phyloP scores from a whole-genome alignment of 2,888 invertebrate genomes.

The Lithophane semibrunnea region DNA sequence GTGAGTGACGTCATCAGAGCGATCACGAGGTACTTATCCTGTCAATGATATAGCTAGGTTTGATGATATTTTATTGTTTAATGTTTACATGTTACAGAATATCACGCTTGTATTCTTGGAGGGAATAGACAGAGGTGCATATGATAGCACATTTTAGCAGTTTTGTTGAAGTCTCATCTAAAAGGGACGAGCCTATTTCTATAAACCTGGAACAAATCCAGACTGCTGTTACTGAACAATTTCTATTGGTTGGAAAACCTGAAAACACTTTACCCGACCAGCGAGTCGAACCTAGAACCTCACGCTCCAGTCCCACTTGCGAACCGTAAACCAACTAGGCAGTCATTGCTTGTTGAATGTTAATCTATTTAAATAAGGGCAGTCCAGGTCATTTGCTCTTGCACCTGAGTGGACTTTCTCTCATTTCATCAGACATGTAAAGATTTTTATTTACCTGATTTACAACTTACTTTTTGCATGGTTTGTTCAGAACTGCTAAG shows the following conservation, averaged over 20 bases:
- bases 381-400: slow-evolving; percentile 13
- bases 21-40: slow-evolving; percentile 10
- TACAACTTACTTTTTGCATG: not conserved
- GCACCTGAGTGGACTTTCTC: not conserved
- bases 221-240: not conserved
- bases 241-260: not conserved
- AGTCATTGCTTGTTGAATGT: slow-evolving; percentile 1
- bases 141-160: not conserved
- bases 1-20: slow-evolving; percentile 35
- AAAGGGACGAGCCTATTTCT: not conserved
- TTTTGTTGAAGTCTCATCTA: not conserved
- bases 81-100: not conserved
- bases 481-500: not conserved
- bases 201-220: not conserved
- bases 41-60: slow-evolving; percentile 22
- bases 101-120: not conserved
- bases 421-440: not conserved
- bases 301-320: too few species aligned
- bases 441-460: not conserved
- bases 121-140: not conserved
- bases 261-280: not conserved
- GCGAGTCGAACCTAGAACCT: not conserved
- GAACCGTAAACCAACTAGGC: not conserved
- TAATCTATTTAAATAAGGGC: slow-evolving; percentile 4
- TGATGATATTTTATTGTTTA: not conserved